Base-by-base conservation (phyloP, 2,888 invertebrate genomes). In the Cephus pulcher region DNA sequence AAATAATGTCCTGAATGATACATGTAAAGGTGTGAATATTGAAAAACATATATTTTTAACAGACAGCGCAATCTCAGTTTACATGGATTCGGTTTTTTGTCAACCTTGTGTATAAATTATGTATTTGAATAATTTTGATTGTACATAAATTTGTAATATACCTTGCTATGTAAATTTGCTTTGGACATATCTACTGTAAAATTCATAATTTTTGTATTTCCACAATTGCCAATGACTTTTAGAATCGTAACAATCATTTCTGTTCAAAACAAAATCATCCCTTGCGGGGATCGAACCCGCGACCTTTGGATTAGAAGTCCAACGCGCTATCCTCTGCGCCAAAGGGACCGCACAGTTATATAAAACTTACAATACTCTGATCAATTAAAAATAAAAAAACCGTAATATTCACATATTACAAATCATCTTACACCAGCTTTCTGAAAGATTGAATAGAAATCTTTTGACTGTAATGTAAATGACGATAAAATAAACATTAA, bases 211-310 rank as follows among this genome's bases (percentile, higher is more conserved):
- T 56, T 56, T 23, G 9, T 9, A 9, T 56, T 56, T 15, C 1
- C 40, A 23, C 6, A 23, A 56, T 56, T 23, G 23, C 0, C 23
- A 9, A 23, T 23, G 40, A 0, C 23, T 56, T 9, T 56, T 56
- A 6, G 23, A 56, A 6, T 15, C 4, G 9, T 56, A 56, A 23
- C 0, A 1, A 23, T 56, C 9, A 9, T 56, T 56, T 56, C 4
- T 23, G 40, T 0, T 6, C 23, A 23, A 56, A 56, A 56, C 40
- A 56, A 73, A 35, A 37, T 71, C 84, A 84, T 84, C 84, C 84
- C 84, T 84, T 83, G 84, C 81, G 84, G 84, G 84, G 84, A 84
- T 84, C 84, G 84, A 84, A 84, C 84, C 84, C 84, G 82, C 84
- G 84, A 84, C 84, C 84, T 84, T 84, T 83, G 84, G 84, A 84